Evolutionary conservation across 2,888 invertebrate genomes (phyloP).

Genomic region (Halocaridina rubra): DNA sequence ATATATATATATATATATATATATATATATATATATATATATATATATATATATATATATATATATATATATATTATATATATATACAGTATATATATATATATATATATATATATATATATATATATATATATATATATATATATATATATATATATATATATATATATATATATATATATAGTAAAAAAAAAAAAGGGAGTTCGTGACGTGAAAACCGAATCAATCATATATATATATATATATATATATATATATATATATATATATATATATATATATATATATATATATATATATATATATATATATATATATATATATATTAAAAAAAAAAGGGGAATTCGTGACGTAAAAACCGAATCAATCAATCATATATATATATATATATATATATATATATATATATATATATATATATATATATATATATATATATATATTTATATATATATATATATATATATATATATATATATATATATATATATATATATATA

Average conservation of each 20-base stretch:
- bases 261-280: neutral
- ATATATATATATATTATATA: neutral
- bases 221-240: no score
- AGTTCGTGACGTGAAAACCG: no score
- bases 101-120: neutral
- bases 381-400: neutral
- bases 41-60: neutral
- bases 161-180: neutral
- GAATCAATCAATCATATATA: no score
- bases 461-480: neutral
- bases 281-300: neutral
- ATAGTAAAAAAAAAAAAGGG: no score
- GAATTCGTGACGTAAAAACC: no score
- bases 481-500: conserved; percentile 9
- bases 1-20: neutral
- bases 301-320: neutral
- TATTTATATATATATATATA: neutral
- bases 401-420: neutral
- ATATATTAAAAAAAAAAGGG: neutral
- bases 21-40: neutral
- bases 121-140: neutral
- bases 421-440: neutral
- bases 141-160: neutral
- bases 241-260: neutral
- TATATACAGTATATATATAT: neutral